These are phyloP conservation scores for Capreolus pygargus DNA, from an alignment of 2,113 vertebrate species.

Conservation along the genomic window DNA sequence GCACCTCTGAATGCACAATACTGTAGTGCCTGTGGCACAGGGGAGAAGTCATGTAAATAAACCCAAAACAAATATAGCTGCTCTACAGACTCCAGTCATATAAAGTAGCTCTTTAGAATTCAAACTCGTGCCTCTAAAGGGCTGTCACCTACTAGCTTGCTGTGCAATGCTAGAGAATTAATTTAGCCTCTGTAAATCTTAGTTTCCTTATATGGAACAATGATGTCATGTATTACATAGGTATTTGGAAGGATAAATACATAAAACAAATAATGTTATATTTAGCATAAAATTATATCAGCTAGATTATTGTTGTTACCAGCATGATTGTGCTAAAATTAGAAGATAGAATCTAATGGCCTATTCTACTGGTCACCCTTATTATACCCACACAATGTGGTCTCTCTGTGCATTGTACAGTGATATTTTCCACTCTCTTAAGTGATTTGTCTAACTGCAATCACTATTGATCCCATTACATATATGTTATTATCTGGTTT, in stretches of 20 bases:
- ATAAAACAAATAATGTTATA: neutral
- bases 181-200: neutral
- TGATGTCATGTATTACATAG: neutral
- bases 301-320: neutral
- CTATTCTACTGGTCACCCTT: neutral
- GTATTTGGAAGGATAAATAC: neutral
- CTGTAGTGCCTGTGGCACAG: neutral
- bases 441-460: neutral
- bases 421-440: neutral
- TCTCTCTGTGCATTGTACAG: neutral
- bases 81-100: neutral
- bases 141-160: neutral
- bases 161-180: neutral
- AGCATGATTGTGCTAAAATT: neutral
- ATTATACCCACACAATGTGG: neutral
- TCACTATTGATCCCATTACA: neutral
- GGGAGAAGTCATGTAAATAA: neutral
- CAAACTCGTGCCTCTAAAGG: neutral
- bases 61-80: neutral
- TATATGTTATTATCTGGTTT: constrained; percentile 1
- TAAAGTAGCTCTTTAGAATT: neutral
- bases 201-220: neutral
- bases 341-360: neutral
- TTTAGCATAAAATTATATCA: neutral
- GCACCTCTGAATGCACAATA: neutral